Evolutionary conservation across 2,888 invertebrate genomes (phyloP), one percentile per base, ranked within the genome.

Genomic region (Boloria selene): DNA sequence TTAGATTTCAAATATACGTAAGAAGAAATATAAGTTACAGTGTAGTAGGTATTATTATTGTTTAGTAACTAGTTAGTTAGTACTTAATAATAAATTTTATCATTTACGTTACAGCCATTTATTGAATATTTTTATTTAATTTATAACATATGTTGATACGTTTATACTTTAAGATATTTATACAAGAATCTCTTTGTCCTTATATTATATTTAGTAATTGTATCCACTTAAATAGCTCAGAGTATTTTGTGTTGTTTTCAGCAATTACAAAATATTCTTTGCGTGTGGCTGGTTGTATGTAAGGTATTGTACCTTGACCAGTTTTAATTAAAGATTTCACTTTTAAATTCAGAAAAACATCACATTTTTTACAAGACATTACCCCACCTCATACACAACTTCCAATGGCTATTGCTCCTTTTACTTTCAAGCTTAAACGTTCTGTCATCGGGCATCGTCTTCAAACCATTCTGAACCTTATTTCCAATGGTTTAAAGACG

Each of bases 281-380:
- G 95, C 95, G 93, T 96, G 95, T 94, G 95, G 95, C 94, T 96
- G 95, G 95, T 95, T 96, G 91, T 95, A 95, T 93, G 94, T 95
- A 94, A 96, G 95, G 95, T 96, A 96, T 93, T 93, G 93, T 93
- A 93, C 91, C 85, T 82, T 81, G 77, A 77, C 79, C 80, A 80
- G 75, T 76, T 78, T 74, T 78, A 85, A 82, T 82, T 85, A 79
- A 82, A 84, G 80, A 83, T 87, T 84, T 87, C 87, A 86, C 84
- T 83, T 84, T 86, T 80, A 75, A 79, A 87, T 87, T 87, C 85
- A 84, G 78, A 87, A 74, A 73, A 82, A 91, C 85, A 87, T 88
- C 84, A 84, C 84, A 84, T 84, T 81, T 82, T 81, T 80, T 78
- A 84, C 84, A 81, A 85, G 76, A 88, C 86, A 85, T 85, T 77